Base-by-base conservation (phyloP, 1,140 invertebrate species). In the Trialeurodes vaporariorum region DNA sequence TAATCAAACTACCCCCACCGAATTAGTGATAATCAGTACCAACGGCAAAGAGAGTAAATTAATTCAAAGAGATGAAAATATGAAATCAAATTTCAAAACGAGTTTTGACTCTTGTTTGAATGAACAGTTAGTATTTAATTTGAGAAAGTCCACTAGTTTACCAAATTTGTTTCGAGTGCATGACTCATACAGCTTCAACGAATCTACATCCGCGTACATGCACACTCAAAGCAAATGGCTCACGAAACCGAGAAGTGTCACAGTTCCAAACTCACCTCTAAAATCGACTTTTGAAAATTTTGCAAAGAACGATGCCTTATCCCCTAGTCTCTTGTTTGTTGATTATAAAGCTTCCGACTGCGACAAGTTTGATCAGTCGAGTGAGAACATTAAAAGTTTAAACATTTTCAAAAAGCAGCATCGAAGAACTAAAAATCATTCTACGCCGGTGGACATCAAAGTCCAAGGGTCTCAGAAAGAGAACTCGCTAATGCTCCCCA, bases 71-170 rank as follows among this genome's bases (percentile, higher is more conserved):
- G n/a, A n/a, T n/a, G n/a, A n/a, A n/a, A n/a, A n/a, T n/a, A n/a
- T n/a, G n/a, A n/a, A n/a, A n/a, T n/a, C n/a, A n/a, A n/a, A n/a
- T n/a, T n/a, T n/a, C n/a, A n/a, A n/a, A n/a, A n/a, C n/a, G n/a
- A n/a, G n/a, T n/a, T n/a, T n/a, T n/a, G n/a, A n/a, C n/a, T n/a
- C n/a, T n/a, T n/a, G n/a, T n/a, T n/a, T n/a, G n/a, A n/a, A n/a
- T n/a, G n/a, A n/a, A n/a, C n/a, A n/a, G n/a, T n/a, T n/a, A n/a
- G n/a, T n/a, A n/a, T n/a, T n/a, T n/a, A n/a, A n/a, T 23, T 24
- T 58, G 40, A 66, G 25, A 40, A 66, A 66, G 64, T 61, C 22
- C 11, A 11, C n/a, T 25, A 61, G 60, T 61, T 61, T 61, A 61
- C 60, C 60, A 23, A 61, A 61, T 61, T 25, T 61, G 11, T 61